Conservation (phyloP, 2,888 invertebrate genomes). For the Hypena proboscidalis region DNA sequence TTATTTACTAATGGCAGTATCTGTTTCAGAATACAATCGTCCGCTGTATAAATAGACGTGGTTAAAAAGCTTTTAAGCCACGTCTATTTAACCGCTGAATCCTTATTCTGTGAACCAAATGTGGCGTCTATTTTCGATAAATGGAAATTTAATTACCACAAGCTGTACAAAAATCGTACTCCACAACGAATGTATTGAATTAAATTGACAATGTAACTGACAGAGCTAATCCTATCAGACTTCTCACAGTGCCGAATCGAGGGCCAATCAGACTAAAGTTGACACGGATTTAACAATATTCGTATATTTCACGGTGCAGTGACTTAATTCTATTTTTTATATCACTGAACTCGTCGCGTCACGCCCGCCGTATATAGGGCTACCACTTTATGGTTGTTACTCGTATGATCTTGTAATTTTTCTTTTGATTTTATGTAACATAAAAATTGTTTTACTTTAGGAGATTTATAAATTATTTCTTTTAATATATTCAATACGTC, state of each 20-base stretch:
- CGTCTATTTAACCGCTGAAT: too few relatives aligned
- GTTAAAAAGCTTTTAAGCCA: too few relatives aligned
- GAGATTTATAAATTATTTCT: too few relatives aligned
- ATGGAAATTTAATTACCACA: conserved; percentile 5
- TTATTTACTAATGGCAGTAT: too few relatives aligned
- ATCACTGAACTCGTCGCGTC: conserved; percentile 55
- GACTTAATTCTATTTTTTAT: conserved; percentile 76
- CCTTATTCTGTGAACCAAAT: too few relatives aligned
- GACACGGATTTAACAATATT: conserved; percentile 66
- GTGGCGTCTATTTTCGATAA: too few relatives aligned
- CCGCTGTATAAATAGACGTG: too few relatives aligned
- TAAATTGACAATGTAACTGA: conserved; percentile 39
- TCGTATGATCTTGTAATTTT: not conserved
- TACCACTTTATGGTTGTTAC: not conserved
- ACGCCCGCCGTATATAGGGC: conserved; percentile 39
- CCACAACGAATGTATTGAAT: conserved; percentile 7
- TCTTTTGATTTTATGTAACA: not conserved
- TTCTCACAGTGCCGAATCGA: conserved; percentile 14
- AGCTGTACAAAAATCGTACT: conserved; percentile 1
- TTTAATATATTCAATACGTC: too few relatives aligned
- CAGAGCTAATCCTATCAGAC: conserved; percentile 40
- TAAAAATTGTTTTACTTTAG: not conserved
- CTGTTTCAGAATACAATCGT: too few relatives aligned
- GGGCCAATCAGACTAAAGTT: conserved; percentile 32
- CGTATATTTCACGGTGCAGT: conserved; percentile 70